These are phyloP conservation scores for Psettodes erumei DNA, from an alignment of 2,113 vertebrate genomes.

Conservation along the genomic window DNA sequence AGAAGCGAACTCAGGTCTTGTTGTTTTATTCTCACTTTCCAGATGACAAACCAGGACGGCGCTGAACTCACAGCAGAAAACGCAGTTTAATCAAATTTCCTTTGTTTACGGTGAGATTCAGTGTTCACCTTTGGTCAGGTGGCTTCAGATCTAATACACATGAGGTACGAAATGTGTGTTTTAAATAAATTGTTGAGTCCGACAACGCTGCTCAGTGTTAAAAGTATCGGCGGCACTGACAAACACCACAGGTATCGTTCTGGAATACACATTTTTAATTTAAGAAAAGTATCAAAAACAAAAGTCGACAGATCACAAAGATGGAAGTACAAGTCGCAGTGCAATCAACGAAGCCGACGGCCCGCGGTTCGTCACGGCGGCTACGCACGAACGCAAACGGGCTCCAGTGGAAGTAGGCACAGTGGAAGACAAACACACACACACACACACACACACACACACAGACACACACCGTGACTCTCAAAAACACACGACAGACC, in stretches of 20 bases:
- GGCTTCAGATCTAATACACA: no score
- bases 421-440: slow-evolving; percentile 22
- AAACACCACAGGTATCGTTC: not conserved
- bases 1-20: no score
- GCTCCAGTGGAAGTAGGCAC: slow-evolving; percentile 44
- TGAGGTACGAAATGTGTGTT: no score
- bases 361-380: slow-evolving; percentile 26
- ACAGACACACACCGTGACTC: no score
- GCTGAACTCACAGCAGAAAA: not conserved
- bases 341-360: slow-evolving; percentile 41
- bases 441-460: slow-evolving; percentile 62
- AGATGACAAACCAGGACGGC: no score
- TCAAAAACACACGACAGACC: not conserved
- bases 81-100: not conserved
- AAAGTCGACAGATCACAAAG: slow-evolving; percentile 51
- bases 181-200: no score
- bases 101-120: no score
- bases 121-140: no score
- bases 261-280: slow-evolving; percentile 66
- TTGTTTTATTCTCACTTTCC: not conserved
- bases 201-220: no score
- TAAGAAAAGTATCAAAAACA: slow-evolving; percentile 81
- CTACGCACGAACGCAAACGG: not conserved
- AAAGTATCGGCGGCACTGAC: no score
- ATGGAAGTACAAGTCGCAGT: slow-evolving; percentile 49